Evolutionary conservation across 2,888 invertebrate genomes (phyloP), one percentile per base, ranked within the genome.

Genomic region (Troglohyphantes excavatus): DNA sequence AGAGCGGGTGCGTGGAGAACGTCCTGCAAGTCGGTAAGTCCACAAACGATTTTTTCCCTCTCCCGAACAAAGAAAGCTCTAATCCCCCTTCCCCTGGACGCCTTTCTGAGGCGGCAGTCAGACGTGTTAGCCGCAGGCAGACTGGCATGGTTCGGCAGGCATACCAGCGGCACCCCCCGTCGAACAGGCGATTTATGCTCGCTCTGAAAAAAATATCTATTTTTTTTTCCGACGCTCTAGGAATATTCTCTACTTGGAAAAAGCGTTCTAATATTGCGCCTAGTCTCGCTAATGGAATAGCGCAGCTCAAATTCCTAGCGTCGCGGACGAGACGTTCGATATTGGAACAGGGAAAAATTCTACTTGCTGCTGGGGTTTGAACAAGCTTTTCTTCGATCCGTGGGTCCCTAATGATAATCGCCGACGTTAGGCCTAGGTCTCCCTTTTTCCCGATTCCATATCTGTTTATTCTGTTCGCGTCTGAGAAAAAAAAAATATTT

Each of bases 11-110:
- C 94, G 97, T 97, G 92, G 96, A 96, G 94, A 96, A 95, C 94
- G 97, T 97, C 93, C 95, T 97, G 93, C 97, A 97, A 96, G 97
- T 97, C 94, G 97, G 97, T 97, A 94, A 96, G 96, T 93, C n/a
- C 78, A 21, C 9, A 23, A 59, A 65, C 19, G 65, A 43, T 27
- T 72, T 65, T 81, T 88, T 81, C 59, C 72, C 63, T 68, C 29
- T 43, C 21, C 59, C 73, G 75, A 79, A 81, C 86, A 82, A 90
- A 90, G 82, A 59, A 81, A 84, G 53, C 61, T 27, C 23, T 46
- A n/a, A 27, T 29, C 79, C 63, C 70, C 82, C 81, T n/a, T n/a
- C n/a, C 87, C 65, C 65, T 53, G 33, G 82, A 33, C 46, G 46
- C 76, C 76, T 85, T 63, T 75, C 76, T 67, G 72, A 85, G 90